Conservation (phyloP, 2,113 vertebrate species). For the Upupa epops region DNA sequence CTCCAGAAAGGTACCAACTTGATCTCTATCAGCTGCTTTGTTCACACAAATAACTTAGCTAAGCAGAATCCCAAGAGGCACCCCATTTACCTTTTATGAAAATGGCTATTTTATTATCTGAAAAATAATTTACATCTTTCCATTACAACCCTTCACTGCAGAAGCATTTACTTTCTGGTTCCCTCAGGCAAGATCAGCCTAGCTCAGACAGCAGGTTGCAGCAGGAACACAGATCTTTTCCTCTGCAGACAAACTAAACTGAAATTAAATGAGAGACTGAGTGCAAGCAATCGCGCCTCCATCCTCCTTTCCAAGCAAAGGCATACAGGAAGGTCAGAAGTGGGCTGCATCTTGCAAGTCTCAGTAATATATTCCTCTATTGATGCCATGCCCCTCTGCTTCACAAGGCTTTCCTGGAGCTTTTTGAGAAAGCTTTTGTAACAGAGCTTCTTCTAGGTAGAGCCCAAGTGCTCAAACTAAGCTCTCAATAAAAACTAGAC, state of each 20-base stretch:
- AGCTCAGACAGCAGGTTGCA: background rate
- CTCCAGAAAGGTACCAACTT: background rate
- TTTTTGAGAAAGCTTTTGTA: background rate
- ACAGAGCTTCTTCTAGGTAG: background rate
- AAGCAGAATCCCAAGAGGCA: background rate
- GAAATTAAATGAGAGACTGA: accelerated
- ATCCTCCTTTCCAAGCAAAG: background rate
- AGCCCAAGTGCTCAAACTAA: background rate
- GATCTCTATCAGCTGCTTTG: background rate
- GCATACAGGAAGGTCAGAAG: background rate
- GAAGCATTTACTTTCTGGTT: background rate
- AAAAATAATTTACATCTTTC: background rate
- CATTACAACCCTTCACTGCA: background rate
- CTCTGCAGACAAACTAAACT: background rate
- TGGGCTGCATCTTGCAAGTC: background rate
- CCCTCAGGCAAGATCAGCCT: background rate
- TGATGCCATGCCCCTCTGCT: background rate
- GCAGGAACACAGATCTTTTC: background rate
- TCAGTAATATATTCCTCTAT: background rate
- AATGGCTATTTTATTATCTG: background rate
- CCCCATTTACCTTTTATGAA: background rate
- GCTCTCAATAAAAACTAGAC: background rate
- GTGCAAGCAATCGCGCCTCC: background rate
- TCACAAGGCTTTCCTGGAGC: background rate
- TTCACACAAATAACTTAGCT: background rate